Evolutionary conservation across 2,113 vertebrate species (phyloP), one percentile per base, ranked within the genome.

Genomic region (Equus quagga): DNA sequence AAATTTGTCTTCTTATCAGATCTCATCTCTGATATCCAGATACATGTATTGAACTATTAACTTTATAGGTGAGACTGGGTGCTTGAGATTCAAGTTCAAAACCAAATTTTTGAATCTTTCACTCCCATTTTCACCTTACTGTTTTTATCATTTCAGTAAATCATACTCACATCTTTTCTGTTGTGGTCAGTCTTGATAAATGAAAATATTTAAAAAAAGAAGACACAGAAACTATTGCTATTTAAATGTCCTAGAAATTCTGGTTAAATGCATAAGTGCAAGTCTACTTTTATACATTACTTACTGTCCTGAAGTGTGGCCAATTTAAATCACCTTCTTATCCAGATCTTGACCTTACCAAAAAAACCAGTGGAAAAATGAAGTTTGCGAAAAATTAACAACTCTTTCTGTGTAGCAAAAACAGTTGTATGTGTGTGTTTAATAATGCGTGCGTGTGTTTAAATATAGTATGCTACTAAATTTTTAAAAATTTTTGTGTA

Each of bases 351-450:
- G 26, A 65, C 31, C 5, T 90, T 69, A 75, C 49, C 36, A 70
- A 33, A 94, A 94, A 81, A 78, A 90, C 24, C 54, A 58, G 81
- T 28, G 26, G 28, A 44, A 91, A 88, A 97, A 69, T 60, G 21
- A 90, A 87, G 56, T 70, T 65, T 80, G 36, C 1, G 36, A 54
- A 97, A 96, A 93, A 18, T 11, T 11, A 15, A 23, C 23, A 11
- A 54, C 60, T 54, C 51, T 70, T 44, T 88, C 18, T 78, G 5
- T 88, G 58, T 26, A 31, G 31, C 70, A 80, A 54, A 91, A 84
- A 78, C 18, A 54, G 15, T 36, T 92, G 33, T 76, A 17, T 72
- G 6, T 69, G 28, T 24, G 9, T n/a, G 1, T 41, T 14, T 80
- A 41, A 49, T 1, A 72, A 5, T 24, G 28, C 67, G 8, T 88